A percentile compares a stretch with the other conserved stretches of the same genome.
phyloP scores from a whole-genome alignment of 2,113 vertebrate species.

The human region DNA sequence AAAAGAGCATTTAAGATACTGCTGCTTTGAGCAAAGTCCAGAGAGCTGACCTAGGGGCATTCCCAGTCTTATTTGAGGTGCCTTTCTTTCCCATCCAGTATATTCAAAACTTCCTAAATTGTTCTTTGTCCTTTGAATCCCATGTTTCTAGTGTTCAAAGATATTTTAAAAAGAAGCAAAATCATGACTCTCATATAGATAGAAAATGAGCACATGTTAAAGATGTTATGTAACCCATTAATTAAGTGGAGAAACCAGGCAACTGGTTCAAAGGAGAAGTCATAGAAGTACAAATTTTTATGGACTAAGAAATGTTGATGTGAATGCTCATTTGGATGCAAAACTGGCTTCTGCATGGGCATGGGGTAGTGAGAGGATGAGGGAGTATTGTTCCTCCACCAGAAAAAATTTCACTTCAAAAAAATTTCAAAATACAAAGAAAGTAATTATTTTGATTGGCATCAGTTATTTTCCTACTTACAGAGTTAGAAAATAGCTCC shows the following conservation, averaged over 20 bases:
- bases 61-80: background rate
- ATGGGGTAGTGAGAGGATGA: background rate
- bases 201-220: background rate
- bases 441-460: background rate
- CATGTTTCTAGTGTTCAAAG: background rate
- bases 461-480: background rate
- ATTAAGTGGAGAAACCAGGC: background rate
- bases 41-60: background rate
- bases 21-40: background rate
- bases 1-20: background rate
- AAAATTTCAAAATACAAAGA: no score
- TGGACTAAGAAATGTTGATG: background rate
- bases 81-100: background rate
- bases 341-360: background rate
- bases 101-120: background rate
- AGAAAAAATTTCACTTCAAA: background rate
- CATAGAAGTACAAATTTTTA: background rate
- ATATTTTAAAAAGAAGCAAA: constrained; percentile 10
- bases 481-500: background rate
- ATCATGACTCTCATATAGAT: background rate
- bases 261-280: background rate
- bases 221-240: constrained; percentile 1
- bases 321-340: background rate
- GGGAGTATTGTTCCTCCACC: background rate
- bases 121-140: background rate